phyloP scores from a whole-genome alignment of 2,888 invertebrate species.

The Sinelater perroti region DNA sequence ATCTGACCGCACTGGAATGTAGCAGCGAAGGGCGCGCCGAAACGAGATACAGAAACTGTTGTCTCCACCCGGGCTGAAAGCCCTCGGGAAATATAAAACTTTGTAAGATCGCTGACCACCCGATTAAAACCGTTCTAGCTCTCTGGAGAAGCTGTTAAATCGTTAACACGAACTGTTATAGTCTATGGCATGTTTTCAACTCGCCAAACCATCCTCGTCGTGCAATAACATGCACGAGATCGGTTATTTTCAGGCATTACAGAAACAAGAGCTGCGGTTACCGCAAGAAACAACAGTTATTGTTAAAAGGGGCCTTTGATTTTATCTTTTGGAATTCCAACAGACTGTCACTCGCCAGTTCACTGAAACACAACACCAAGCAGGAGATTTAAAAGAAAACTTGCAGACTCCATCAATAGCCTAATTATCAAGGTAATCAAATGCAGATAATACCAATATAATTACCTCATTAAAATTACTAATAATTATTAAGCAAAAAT shows the following conservation, averaged over 20 bases:
- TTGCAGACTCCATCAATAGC: no score
- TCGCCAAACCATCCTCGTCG: slow-evolving; percentile 21
- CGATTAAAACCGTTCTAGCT: slow-evolving; percentile 52
- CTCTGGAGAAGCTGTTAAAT: slow-evolving; percentile 50
- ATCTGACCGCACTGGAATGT: slow-evolving; percentile 18
- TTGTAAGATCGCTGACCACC: slow-evolving; percentile 53
- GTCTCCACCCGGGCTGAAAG: slow-evolving; percentile 36
- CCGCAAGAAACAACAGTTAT: background rate
- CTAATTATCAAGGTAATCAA: no score
- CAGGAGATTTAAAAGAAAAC: no score
- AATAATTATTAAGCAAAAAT: no score
- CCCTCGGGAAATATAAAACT: slow-evolving; percentile 55
- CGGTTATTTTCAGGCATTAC: background rate
- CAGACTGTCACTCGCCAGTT: no score
- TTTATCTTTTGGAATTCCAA: no score
- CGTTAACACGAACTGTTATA: slow-evolving; percentile 51
- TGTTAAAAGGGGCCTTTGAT: no score
- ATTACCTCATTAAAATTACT: no score
- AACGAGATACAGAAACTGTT: slow-evolving; percentile 35
- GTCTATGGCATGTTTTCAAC: slow-evolving; percentile 35
- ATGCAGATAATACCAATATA: no score
- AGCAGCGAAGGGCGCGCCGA: slow-evolving; percentile 3
- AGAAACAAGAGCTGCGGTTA: background rate
- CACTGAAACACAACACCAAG: no score
- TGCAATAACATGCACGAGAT: slow-evolving; percentile 9